A percentile compares a stretch with the other conserved stretches of the same genome.
Conservation (phyloP, 2,797 vertebrate species). For the Rhinatrema bivittatum region DNA sequence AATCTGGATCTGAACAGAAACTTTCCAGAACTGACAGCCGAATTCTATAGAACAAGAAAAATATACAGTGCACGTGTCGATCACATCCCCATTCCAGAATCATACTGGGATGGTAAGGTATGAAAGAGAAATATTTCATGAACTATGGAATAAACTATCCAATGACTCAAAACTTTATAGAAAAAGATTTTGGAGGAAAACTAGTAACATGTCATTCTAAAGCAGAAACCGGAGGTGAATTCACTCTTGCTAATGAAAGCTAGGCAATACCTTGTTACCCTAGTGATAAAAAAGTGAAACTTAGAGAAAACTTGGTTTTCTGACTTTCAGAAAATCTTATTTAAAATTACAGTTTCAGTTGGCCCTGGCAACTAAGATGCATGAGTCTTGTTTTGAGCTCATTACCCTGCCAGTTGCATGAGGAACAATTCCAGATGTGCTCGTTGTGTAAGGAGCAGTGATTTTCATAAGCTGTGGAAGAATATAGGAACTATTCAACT, state of each 20-base stretch:
- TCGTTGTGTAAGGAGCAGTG: background rate
- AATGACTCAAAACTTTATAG: too few species aligned
- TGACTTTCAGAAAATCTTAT: conserved; percentile 1
- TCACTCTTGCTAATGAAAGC: too few species aligned
- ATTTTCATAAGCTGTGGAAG: background rate
- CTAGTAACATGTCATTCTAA: too few species aligned
- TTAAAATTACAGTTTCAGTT: accelerated
- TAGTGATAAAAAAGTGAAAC: too few species aligned
- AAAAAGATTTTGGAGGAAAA: too few species aligned
- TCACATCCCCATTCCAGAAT: conserved; percentile 84
- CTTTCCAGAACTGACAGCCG: conserved; percentile 88
- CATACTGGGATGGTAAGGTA: conserved; percentile 94
- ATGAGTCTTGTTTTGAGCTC: accelerated
- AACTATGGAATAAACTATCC: too few species aligned
- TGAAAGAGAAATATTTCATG: conserved; percentile 31
- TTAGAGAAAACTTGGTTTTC: background rate
- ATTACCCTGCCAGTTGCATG: background rate
- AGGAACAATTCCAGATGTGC: conserved; percentile 1
- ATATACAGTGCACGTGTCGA: conserved; percentile 66
- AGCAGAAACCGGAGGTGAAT: too few species aligned
- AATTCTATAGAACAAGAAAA: conserved; percentile 74
- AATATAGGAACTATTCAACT: background rate
- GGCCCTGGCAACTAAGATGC: background rate
- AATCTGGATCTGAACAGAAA: conserved; percentile 93
- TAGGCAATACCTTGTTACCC: too few species aligned